These are phyloP conservation scores for Nipponacmea schrenckii DNA, from an alignment of 2,888 invertebrate genomes.

Conservation along the genomic window DNA sequence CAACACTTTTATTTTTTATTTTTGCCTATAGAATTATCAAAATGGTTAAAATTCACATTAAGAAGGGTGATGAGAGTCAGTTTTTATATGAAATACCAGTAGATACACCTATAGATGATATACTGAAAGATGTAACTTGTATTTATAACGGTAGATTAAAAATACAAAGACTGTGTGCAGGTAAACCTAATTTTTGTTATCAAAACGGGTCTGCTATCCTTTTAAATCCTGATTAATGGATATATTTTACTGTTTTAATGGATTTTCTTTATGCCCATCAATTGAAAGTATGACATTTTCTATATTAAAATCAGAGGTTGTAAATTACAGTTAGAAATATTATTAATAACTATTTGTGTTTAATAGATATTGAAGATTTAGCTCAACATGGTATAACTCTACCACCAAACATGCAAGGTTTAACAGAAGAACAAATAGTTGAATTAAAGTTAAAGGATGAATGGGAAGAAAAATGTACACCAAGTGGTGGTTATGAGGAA, in stretches of 20 bases:
- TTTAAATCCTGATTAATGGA: too few species aligned
- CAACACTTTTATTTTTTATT: too few species aligned
- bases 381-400: constrained; percentile 85
- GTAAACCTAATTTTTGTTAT: constrained; percentile 63
- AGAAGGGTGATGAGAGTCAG: constrained; percentile 86
- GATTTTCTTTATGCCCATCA: too few species aligned
- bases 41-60: constrained; percentile 90
- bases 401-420: constrained; percentile 88
- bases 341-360: too few species aligned
- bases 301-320: too few species aligned
- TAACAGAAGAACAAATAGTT: constrained; percentile 89
- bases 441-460: constrained; percentile 89
- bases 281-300: too few species aligned
- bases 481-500: constrained; percentile 77
- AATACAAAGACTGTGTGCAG: constrained; percentile 79
- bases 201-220: too few species aligned
- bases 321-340: too few species aligned
- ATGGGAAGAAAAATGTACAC: constrained; percentile 87
- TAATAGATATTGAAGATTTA: constrained; percentile 84
- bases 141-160: constrained; percentile 92
- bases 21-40: constrained; percentile 40
- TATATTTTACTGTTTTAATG: too few species aligned
- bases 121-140: constrained; percentile 75
- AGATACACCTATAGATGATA: constrained; percentile 75
- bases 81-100: constrained; percentile 84